phyloP scores from a whole-genome alignment of 35 echinoderm and acorn worm species.

The Apostichopus californicus region DNA sequence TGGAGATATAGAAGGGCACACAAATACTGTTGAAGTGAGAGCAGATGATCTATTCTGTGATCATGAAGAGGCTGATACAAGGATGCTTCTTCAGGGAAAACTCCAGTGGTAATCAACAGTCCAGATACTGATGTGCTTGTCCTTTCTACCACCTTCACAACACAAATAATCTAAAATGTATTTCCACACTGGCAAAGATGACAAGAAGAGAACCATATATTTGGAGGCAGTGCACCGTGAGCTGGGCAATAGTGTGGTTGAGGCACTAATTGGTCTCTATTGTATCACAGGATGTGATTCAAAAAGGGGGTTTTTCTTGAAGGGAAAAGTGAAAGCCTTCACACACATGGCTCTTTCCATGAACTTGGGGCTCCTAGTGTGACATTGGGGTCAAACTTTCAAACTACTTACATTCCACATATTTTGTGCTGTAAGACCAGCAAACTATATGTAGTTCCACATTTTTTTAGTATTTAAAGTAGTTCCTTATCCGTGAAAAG shows the following conservation, averaged over 20 bases:
- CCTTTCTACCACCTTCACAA: not conserved
- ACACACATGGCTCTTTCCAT: conserved; percentile 12
- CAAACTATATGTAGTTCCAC: no score
- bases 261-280: conserved; percentile 65
- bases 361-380: no score
- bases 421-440: no score
- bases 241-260: conserved; percentile 19
- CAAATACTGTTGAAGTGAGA: not conserved
- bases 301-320: conserved; percentile 57
- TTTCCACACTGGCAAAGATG: conserved; percentile 65
- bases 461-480: no score
- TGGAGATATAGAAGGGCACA: no score
- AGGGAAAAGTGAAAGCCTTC: conserved; percentile 61
- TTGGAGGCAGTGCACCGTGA: not conserved
- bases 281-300: conserved; percentile 64
- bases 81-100: conserved; percentile 1
- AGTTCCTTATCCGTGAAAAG: no score
- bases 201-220: conserved; percentile 56
- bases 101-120: conserved; percentile 31
- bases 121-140: conserved; percentile 56
- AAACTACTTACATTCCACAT: no score
- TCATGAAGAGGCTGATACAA: conserved; percentile 53
- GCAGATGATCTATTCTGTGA: conserved; percentile 32
- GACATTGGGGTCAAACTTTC: no score
- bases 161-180: not conserved